Evolutionary conservation across 2,797 vertebrate genomes (phyloP), one percentile per base, ranked within the genome.

Genomic region (Liparis tanakae): DNA sequence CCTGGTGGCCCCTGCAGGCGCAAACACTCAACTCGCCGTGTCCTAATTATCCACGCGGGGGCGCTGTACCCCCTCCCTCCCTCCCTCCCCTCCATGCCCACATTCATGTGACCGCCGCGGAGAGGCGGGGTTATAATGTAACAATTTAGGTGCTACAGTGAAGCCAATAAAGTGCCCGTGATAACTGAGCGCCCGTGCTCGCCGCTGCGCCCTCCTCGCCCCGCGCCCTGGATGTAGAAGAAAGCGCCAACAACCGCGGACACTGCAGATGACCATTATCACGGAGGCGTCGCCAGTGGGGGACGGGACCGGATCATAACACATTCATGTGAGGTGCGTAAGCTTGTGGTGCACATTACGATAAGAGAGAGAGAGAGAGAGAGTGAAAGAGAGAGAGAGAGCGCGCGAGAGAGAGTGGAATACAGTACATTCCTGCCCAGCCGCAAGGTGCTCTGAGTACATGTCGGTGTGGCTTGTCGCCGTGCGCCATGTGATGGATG

Each of bases 111-210:
- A 93, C 89, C 70, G 57, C 66, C 59, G 75, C 68, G 54, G 15
- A 87, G 88, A 88, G 94, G 94, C 91, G 94, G 92, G 88, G 92
- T 88, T 90, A 89, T 44, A 78, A 81, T 89, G 71, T 82, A 86
- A 92, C 83, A 84, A 78, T 92, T 75, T 79, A 85, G 88, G 85
- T 78, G 84, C 82, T 86, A 76, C 87, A 79, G 82, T 86, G 75
- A 68, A 70, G 67, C 88, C 88, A 87, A 75, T 80, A 76, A 91
- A 90, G 90, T 84, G 82, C 77, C 79, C 61, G 55, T 13, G 81
- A 76, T 54, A 77, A 67, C 71, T 30, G 76, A 46, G 72, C 50
- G 64, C 78, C 59, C 86, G 85, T 75, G 78, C 25, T 51, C 50
- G 48, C 64, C 36, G 74, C 59, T 6, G 75, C 61, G 55, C 59